Evolutionary conservation across 2,888 invertebrate genomes (phyloP).

Genomic region (Alentia gelatinosa): DNA sequence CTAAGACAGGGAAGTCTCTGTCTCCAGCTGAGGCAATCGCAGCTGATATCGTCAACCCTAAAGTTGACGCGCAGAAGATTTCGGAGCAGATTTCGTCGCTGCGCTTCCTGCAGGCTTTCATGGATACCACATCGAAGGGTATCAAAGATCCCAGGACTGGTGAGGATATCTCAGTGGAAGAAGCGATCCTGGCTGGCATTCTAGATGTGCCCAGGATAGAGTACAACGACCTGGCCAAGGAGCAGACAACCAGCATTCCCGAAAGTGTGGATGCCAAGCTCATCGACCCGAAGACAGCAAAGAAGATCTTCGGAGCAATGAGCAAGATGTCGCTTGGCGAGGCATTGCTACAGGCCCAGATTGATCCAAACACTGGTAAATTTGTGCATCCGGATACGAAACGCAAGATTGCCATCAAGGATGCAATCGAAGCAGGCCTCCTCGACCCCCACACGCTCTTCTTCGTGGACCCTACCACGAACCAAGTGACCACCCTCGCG

Average conservation of each 20-base stretch:
- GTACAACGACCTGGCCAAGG: conserved; percentile 55
- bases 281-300: conserved; percentile 58
- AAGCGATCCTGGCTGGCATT: conserved; percentile 73
- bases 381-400: conserved; percentile 79
- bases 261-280: conserved; percentile 69
- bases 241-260: conserved; percentile 67
- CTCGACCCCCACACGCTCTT: conserved; percentile 74
- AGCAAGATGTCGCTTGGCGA: conserved; percentile 79
- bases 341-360: conserved; percentile 76
- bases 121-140: conserved; percentile 67
- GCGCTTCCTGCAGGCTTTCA: conserved; percentile 67
- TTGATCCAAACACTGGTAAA: conserved; percentile 81
- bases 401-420: conserved; percentile 84
- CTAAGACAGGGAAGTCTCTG: conserved; percentile 91
- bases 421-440: conserved; percentile 86
- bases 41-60: conserved; percentile 82
- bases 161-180: conserved; percentile 84
- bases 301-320: conserved; percentile 73
- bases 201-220: conserved; percentile 65
- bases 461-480: conserved; percentile 75
- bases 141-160: conserved; percentile 89
- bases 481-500: conserved; percentile 73
- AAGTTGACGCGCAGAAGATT: conserved; percentile 66
- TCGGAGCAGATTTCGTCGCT: conserved; percentile 70
- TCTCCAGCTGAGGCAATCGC: conserved; percentile 95